These are phyloP conservation scores for Montifringilla adamsi DNA, from an alignment of 2,113 vertebrate genomes.

Conservation along the genomic window DNA sequence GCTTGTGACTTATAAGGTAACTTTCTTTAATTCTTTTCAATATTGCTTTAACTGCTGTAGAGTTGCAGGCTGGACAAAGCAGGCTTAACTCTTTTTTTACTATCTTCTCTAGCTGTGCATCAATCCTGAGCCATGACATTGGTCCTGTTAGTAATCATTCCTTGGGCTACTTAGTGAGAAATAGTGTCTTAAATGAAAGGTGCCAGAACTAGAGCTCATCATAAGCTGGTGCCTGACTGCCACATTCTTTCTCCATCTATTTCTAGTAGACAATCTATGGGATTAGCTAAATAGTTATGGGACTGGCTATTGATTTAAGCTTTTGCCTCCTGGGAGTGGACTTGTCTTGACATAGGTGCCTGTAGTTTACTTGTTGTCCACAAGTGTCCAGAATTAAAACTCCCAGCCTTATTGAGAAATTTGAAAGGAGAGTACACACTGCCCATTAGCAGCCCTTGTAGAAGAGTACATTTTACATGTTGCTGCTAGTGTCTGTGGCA, in stretches of 20 bases:
- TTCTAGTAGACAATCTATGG: background rate
- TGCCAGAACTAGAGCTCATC: background rate
- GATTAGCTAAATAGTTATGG: background rate
- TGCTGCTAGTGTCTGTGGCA: background rate
- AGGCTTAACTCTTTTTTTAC: background rate
- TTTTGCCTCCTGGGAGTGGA: background rate
- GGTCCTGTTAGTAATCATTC: background rate
- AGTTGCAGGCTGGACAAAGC: background rate
- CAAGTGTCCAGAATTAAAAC: background rate
- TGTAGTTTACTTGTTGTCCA: background rate
- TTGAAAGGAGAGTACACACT: background rate
- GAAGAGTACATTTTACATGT: background rate
- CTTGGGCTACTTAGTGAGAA: background rate
- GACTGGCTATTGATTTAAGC: background rate
- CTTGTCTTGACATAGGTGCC: background rate
- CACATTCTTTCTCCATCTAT: background rate
- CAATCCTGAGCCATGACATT: background rate
- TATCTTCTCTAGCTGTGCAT: background rate
- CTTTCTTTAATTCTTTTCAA: background rate
- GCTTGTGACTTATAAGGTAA: background rate
- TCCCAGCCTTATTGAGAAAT: background rate
- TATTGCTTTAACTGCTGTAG: background rate
- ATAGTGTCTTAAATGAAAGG: background rate
- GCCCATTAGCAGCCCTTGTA: background rate
- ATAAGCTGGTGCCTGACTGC: background rate